These are phyloP conservation scores for Pagetopsis macropterus DNA, from an alignment of 2,797 vertebrate genomes.

Conservation along the genomic window DNA sequence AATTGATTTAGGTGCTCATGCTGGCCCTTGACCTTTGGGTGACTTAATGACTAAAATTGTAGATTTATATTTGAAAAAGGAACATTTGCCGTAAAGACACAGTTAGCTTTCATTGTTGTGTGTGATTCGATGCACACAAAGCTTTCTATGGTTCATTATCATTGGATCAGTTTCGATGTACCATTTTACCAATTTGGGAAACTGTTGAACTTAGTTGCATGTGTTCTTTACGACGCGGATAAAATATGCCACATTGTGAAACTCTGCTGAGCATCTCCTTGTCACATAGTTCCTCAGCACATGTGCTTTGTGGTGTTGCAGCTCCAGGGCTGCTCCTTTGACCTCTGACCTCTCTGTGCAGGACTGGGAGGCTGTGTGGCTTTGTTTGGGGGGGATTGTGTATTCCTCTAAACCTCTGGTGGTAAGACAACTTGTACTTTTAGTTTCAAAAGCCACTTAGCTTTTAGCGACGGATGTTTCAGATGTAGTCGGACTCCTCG, in stretches of 20 bases:
- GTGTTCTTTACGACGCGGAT: not conserved
- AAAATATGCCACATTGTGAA: not conserved
- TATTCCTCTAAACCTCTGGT: not conserved
- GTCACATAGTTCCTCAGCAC: conserved; percentile 6
- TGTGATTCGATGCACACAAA: not conserved
- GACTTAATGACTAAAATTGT: not conserved
- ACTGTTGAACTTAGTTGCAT: not conserved
- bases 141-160: not conserved
- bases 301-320: conserved; percentile 24
- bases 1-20: not conserved
- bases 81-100: not conserved
- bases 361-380: not conserved
- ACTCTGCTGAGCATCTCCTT: conserved; percentile 6
- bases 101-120: not conserved
- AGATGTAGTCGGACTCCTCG: not conserved
- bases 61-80: not conserved
- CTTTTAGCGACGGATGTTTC: not conserved
- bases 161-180: no score
- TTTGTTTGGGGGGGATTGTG: not conserved
- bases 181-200: no score
- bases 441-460: not conserved
- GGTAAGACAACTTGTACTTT: not conserved
- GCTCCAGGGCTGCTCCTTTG: conserved; percentile 39
- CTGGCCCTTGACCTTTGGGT: not conserved
- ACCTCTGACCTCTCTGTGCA: conserved; percentile 55